A percentile compares a stretch with the other conserved stretches of the same genome.
Evolutionary conservation across 2,113 vertebrate genomes (phyloP).

Genomic region (Xiphorhynchus elegans): DNA sequence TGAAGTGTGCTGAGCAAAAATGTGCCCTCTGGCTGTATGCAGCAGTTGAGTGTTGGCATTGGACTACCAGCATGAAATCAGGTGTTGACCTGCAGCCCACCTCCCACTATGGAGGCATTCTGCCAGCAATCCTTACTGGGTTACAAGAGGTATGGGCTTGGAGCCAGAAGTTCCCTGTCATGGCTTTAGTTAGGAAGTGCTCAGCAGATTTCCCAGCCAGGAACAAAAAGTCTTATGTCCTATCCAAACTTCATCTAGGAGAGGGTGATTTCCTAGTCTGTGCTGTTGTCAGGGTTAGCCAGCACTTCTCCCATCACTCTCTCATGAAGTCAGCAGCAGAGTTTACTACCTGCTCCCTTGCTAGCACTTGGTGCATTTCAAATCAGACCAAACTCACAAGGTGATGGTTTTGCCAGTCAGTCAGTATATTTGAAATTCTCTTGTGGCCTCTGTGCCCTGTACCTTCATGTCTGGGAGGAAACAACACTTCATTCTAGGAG

Average conservation of each 20-base stretch:
- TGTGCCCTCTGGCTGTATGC: background rate
- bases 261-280: background rate
- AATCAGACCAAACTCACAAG: background rate
- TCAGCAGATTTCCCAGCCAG: background rate
- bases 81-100: conserved; percentile 23
- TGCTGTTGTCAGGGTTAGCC: background rate
- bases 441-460: background rate
- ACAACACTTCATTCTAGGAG: background rate
- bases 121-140: background rate
- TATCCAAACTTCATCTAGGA: background rate
- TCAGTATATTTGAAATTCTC: background rate
- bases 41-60: background rate
- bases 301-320: background rate
- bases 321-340: background rate
- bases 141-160: background rate
- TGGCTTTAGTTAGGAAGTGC: background rate
- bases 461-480: background rate
- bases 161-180: background rate
- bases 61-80: conserved; percentile 33
- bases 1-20: background rate
- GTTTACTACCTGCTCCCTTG: background rate
- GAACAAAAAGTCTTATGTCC: background rate
- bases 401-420: background rate
- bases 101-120: background rate
- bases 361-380: background rate